Percentiles rank a stretch among this genome's conserved stretches.
Conservation (phyloP, 2,797 vertebrate genomes). For the Eurystomus glaucurus region DNA sequence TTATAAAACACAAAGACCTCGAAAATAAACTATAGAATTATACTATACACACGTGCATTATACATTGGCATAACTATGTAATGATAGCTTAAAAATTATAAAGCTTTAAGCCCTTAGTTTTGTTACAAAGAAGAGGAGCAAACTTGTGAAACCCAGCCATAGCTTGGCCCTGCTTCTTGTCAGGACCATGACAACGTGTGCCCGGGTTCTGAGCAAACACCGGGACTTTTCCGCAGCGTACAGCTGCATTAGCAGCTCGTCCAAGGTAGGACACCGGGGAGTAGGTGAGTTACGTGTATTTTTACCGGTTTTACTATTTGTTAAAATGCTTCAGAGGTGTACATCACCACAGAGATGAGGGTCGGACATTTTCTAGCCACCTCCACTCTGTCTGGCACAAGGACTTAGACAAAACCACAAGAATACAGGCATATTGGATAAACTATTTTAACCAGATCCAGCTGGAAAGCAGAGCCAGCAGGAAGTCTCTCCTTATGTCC, state of each 20-base stretch:
- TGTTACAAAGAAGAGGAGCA: neutral
- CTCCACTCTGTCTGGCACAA: neutral
- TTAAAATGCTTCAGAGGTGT: neutral
- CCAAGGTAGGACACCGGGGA: neutral
- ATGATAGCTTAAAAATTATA: neutral
- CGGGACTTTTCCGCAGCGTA: accelerated
- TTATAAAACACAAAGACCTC: neutral
- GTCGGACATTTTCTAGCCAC: neutral
- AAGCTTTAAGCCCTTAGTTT: neutral
- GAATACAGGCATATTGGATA: neutral
- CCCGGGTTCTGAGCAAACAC: neutral
- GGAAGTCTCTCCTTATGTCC: neutral
- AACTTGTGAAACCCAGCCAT: neutral
- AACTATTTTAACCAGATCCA: neutral
- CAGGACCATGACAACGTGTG: neutral
- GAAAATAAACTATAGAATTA: neutral
- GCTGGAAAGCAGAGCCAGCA: neutral
- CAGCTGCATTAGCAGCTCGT: neutral
- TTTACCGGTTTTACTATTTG: neutral
- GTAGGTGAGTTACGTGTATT: neutral
- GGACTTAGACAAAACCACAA: neutral
- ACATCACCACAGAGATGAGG: neutral
- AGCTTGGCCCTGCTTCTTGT: neutral
- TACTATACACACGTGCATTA: neutral
- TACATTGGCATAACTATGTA: neutral